These are phyloP conservation scores for Chionis minor DNA, from an alignment of 2,113 vertebrate genomes.

Conservation along the genomic window DNA sequence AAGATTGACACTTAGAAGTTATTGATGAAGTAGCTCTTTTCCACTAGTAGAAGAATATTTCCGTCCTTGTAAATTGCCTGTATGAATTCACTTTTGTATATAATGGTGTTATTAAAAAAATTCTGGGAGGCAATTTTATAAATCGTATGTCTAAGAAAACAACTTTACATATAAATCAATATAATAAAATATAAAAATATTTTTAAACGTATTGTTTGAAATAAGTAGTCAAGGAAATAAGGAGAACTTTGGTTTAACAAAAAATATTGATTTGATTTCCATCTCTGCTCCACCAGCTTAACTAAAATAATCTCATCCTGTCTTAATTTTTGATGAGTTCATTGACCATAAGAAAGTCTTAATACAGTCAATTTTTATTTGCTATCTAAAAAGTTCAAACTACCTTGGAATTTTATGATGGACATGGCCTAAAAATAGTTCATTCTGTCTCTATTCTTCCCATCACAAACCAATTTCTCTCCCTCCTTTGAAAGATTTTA, in stretches of 20 bases:
- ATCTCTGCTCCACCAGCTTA: background rate
- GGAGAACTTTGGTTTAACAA: background rate
- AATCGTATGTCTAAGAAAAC: background rate
- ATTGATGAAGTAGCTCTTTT: background rate
- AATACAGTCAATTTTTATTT: background rate
- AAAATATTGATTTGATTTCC: background rate
- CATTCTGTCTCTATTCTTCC: background rate
- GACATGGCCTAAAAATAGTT: background rate
- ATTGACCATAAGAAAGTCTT: background rate
- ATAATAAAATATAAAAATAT: background rate
- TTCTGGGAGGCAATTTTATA: background rate
- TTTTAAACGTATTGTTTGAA: background rate
- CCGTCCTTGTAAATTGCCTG: background rate
- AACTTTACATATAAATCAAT: background rate
- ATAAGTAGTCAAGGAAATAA: background rate
- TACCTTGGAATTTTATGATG: background rate
- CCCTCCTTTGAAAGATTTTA: background rate
- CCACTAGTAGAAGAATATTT: background rate
- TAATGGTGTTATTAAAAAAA: background rate
- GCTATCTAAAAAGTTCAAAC: background rate
- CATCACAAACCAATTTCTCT: accelerated
- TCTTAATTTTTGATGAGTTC: background rate
- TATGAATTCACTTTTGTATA: background rate
- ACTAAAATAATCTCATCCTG: background rate
- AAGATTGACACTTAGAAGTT: background rate